Percentiles rank a stretch among this genome's conserved stretches.
Conservation (phyloP, 2,888 invertebrate genomes). For the Phaonia tiefii region DNA sequence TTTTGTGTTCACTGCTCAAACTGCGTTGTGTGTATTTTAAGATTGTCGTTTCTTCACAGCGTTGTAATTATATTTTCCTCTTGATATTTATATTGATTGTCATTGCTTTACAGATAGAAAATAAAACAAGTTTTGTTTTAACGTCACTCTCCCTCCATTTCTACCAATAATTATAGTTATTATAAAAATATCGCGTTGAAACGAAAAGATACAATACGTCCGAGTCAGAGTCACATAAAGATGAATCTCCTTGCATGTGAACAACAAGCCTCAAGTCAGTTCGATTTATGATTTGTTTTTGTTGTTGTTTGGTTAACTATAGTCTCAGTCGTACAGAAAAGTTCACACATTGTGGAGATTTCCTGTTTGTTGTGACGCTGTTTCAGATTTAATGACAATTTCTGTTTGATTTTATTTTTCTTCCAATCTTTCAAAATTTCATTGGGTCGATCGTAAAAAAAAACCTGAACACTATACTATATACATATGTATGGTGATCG, state of each 20-base stretch:
- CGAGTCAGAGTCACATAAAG: constrained; percentile 22
- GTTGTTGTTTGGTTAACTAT: background rate
- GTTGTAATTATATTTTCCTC: constrained; percentile 29
- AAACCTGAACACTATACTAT: background rate
- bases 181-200: constrained; percentile 55
- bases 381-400: constrained; percentile 53
- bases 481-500: too few species aligned
- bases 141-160: background rate
- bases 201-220: constrained; percentile 13
- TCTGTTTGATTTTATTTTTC: constrained; percentile 32
- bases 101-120: constrained; percentile 49
- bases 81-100: constrained; percentile 59
- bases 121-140: constrained; percentile 53
- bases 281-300: constrained; percentile 63
- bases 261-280: background rate
- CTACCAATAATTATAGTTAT: constrained; percentile 61
- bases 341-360: constrained; percentile 60
- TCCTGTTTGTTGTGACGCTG: constrained; percentile 42
- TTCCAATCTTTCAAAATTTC: constrained; percentile 12
- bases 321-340: constrained; percentile 29
- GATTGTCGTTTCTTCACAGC: constrained; percentile 1
- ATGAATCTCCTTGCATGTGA: constrained; percentile 31
- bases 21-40: background rate
- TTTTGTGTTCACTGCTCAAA: constrained; percentile 3
- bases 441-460: constrained; percentile 1